Percentiles rank a stretch among this genome's conserved stretches.
Evolutionary conservation across 2,797 vertebrate genomes (phyloP).

Genomic region (Rhincodon typus): DNA sequence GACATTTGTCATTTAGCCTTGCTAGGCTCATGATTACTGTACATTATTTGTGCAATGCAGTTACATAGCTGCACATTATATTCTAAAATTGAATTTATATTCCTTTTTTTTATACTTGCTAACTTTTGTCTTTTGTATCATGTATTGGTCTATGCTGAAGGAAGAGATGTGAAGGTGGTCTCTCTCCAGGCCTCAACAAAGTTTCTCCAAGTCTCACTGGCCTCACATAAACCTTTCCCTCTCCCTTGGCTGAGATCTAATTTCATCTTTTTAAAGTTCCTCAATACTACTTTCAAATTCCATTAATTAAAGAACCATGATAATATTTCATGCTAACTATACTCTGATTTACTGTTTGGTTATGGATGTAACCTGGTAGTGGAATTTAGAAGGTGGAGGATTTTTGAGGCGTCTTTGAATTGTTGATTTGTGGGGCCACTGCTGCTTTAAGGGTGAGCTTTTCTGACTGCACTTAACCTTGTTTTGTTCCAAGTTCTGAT

Average conservation of each 20-base stretch:
- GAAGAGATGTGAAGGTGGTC: not conserved
- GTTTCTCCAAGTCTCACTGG: not conserved
- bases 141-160: not conserved
- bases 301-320: not conserved
- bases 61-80: not conserved
- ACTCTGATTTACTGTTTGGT: not conserved
- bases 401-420: not conserved
- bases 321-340: not conserved
- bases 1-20: conserved; percentile 1
- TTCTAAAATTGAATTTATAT: conserved; percentile 24
- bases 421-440: not conserved
- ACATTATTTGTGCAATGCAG: conserved; percentile 4
- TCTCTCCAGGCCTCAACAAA: not conserved
- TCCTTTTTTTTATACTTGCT: not conserved
- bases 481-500: not conserved
- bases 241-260: not conserved
- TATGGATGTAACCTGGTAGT: not conserved
- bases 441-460: not conserved
- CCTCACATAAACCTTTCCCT: not conserved
- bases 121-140: not conserved
- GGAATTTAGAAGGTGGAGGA: conserved; percentile 12
- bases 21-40: not conserved
- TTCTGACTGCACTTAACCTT: conserved; percentile 5
- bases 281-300: not conserved
- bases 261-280: not conserved